phyloP scores from a whole-genome alignment of 2,113 vertebrate species.

The Cephalopholis sonnerati region DNA sequence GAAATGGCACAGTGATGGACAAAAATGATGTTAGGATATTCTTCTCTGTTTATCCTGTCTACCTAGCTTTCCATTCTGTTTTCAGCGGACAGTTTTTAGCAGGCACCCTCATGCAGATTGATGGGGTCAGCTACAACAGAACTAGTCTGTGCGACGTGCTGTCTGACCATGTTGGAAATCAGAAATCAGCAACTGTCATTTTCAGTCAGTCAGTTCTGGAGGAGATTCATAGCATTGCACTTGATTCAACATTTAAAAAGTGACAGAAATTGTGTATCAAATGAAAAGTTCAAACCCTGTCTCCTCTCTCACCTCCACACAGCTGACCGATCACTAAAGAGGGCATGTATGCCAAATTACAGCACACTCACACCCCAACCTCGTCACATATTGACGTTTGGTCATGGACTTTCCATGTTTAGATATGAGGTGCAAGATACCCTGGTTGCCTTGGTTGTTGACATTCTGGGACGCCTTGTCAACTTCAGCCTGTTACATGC shows the following conservation, averaged over 20 bases:
- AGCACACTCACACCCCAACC: no score
- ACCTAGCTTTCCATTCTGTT: not conserved
- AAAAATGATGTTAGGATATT: slow-evolving; percentile 1
- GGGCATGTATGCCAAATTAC: no score
- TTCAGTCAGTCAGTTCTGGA: not conserved
- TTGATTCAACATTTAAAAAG: not conserved
- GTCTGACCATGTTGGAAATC: not conserved
- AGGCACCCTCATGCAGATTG: not conserved
- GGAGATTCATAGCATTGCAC: not conserved
- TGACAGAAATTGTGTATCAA: no score
- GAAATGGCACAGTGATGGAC: slow-evolving; percentile 4
- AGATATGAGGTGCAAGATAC: no score
- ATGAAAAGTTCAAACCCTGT: no score
- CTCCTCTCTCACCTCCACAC: no score
- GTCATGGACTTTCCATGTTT: no score
- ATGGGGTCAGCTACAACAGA: not conserved
- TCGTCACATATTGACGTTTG: no score
- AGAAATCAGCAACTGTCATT: not conserved
- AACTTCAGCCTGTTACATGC: no score
- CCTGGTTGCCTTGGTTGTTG: no score
- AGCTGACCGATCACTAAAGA: no score
- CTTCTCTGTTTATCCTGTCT: not conserved
- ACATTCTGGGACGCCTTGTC: no score
- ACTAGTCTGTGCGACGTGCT: not conserved
- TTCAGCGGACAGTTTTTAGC: not conserved